Conservation (phyloP, 2,113 vertebrate species). For the Hiodon alosoides region DNA sequence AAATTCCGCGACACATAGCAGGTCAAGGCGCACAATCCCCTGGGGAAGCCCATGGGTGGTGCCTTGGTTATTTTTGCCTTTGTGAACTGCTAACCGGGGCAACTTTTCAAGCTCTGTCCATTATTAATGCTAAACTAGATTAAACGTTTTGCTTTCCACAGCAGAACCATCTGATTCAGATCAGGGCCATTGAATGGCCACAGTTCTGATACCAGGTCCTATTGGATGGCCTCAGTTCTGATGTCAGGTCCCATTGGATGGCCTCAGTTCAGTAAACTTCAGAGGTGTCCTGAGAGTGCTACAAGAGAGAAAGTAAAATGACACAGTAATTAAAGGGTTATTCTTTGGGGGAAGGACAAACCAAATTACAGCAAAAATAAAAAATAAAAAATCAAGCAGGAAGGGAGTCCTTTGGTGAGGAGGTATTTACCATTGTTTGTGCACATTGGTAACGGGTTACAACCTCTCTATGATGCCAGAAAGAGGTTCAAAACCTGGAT, state of each 20-base stretch:
- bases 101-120: too few species aligned
- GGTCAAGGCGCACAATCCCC: background rate
- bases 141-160: too few species aligned
- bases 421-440: constrained; percentile 32
- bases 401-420: background rate
- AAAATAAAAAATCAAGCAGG: background rate
- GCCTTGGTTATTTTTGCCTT: too few species aligned
- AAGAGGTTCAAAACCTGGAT: constrained; percentile 25
- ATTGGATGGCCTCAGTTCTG: too few species aligned
- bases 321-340: constrained; percentile 8
- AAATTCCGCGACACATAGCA: background rate
- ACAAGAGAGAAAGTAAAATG: constrained; percentile 25
- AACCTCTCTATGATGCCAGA: constrained; percentile 24
- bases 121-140: too few species aligned
- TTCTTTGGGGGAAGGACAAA: constrained; percentile 20
- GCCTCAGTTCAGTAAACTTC: background rate
- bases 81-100: too few species aligned
- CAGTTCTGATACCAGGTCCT: too few species aligned
- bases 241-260: too few species aligned
- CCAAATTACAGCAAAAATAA: background rate
- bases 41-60: background rate
- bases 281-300: background rate
- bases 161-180: too few species aligned
- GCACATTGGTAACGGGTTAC: constrained; percentile 22
- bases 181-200: too few species aligned